A percentile compares a stretch with the other conserved stretches of the same genome.
phyloP scores from a whole-genome alignment of 2,113 vertebrate genomes.

The Phrynocephalus versicolor region DNA sequence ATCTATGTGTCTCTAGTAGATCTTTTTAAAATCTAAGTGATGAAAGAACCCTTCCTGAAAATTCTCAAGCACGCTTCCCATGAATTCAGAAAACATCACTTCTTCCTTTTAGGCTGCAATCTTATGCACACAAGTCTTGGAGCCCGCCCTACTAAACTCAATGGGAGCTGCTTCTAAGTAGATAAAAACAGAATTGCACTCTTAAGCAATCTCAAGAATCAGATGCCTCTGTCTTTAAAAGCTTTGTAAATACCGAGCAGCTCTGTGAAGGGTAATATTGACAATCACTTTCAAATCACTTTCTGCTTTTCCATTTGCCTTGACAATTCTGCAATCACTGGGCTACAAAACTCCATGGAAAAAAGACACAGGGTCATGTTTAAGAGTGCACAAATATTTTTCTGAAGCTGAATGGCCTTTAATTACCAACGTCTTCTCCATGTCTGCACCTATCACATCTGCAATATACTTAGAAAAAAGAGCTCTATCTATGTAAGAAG shows the following conservation, averaged over 20 bases:
- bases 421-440: slow-evolving; percentile 51
- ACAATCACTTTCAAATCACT: slow-evolving; percentile 49
- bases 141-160: not conserved
- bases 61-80: slow-evolving; percentile 12
- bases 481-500: slow-evolving; percentile 32
- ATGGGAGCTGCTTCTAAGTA: not conserved
- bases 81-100: slow-evolving; percentile 7
- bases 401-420: slow-evolving; percentile 41
- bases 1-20: not conserved
- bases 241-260: slow-evolving; percentile 50
- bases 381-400: slow-evolving; percentile 46
- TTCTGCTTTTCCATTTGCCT: slow-evolving; percentile 61
- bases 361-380: slow-evolving; percentile 33
- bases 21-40: slow-evolving; percentile 31
- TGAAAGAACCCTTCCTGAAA: slow-evolving; percentile 16
- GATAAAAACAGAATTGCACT: not conserved
- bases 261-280: slow-evolving; percentile 5
- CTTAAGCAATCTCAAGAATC: slow-evolving; percentile 36
- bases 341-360: slow-evolving; percentile 9
- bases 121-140: not conserved
- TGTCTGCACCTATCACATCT: slow-evolving; percentile 45
- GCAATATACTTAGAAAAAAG: slow-evolving; percentile 50
- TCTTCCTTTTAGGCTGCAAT: slow-evolving; percentile 1
- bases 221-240: slow-evolving; percentile 42
- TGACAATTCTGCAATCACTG: slow-evolving; percentile 56